phyloP scores from a whole-genome alignment of 2,797 vertebrate species.

The Hozukius guyotensis region DNA sequence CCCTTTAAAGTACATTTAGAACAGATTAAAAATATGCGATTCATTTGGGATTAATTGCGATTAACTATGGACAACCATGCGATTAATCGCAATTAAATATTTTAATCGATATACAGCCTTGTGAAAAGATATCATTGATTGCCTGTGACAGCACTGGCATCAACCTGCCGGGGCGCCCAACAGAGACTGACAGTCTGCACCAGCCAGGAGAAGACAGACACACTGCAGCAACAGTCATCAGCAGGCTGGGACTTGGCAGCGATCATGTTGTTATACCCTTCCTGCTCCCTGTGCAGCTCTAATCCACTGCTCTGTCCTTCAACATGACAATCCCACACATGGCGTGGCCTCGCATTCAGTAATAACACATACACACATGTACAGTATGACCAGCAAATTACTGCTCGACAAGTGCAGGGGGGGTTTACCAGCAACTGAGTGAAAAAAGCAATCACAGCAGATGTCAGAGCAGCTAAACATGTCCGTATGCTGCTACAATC shows the following conservation, averaged over 20 bases:
- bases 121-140: not conserved
- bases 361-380: slow-evolving; percentile 48
- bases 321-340: slow-evolving; percentile 72
- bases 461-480: slow-evolving; percentile 65
- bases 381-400: slow-evolving; percentile 46
- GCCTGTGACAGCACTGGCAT: not conserved
- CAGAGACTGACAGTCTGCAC: slow-evolving; percentile 16
- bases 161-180: not conserved
- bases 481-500: slow-evolving; percentile 60
- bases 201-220: slow-evolving; percentile 29
- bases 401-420: slow-evolving; percentile 34
- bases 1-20: too few species aligned
- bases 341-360: slow-evolving; percentile 43
- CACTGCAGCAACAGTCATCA: slow-evolving; percentile 44
- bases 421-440: slow-evolving; percentile 45
- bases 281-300: slow-evolving; percentile 59
- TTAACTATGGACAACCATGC: too few species aligned
- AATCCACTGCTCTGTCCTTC: slow-evolving; percentile 72
- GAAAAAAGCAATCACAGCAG: slow-evolving; percentile 76
- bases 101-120: too few species aligned
- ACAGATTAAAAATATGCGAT: too few species aligned
- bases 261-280: slow-evolving; percentile 63
- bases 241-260: slow-evolving; percentile 57
- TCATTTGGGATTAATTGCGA: too few species aligned
- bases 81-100: too few species aligned